A percentile compares a stretch with the other conserved stretches of the same genome.
Evolutionary conservation across 2,113 vertebrate genomes (phyloP).

Genomic region (Capra hircus): DNA sequence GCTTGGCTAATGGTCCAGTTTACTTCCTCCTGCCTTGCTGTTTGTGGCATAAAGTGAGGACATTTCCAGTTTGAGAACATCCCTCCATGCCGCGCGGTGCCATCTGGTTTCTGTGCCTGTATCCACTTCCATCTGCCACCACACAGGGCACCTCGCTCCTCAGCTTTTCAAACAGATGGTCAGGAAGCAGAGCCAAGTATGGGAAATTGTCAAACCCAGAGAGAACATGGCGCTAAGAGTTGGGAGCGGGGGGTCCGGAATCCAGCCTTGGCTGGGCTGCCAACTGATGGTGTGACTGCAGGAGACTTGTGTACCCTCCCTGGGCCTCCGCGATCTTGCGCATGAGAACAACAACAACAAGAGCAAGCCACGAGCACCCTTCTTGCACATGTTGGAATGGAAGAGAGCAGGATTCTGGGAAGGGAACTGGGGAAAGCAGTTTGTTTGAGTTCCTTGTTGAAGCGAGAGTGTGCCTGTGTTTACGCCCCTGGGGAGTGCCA

Average conservation of each 20-base stretch:
- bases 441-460: not conserved
- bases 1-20: not conserved
- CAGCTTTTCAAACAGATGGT: conserved; percentile 50
- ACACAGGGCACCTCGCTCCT: not conserved
- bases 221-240: not conserved
- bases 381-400: not conserved
- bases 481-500: not conserved
- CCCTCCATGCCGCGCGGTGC: not conserved
- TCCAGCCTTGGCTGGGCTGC: not conserved
- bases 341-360: accelerated
- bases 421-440: not conserved
- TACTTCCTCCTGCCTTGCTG: not conserved
- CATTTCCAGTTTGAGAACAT: not conserved
- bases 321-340: accelerated
- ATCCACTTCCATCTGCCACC: conserved; percentile 39
- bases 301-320: not conserved
- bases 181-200: not conserved
- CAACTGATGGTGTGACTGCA: not conserved
- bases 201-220: not conserved
- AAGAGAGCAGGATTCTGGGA: not conserved
- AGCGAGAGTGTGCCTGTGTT: not conserved
- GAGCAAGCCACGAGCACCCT: accelerated
- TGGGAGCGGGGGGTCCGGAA: not conserved
- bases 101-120: not conserved
- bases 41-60: not conserved